A percentile compares a stretch with the other conserved stretches of the same genome.
These are phyloP conservation scores for Hemiprocne comata DNA, from an alignment of 2,113 vertebrate genomes.

Conservation along the genomic window DNA sequence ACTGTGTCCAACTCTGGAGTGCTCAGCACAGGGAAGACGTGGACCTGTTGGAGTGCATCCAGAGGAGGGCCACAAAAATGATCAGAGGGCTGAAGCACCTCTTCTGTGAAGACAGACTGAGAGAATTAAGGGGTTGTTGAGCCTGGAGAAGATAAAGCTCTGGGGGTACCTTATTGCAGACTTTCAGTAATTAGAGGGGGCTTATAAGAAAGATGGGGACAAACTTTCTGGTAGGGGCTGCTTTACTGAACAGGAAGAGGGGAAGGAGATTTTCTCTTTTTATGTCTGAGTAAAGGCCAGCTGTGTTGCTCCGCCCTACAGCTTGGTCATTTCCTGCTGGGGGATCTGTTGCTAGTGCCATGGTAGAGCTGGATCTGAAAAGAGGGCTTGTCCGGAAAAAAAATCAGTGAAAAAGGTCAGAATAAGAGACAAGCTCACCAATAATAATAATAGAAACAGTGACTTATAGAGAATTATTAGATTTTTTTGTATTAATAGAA, in stretches of 20 bases:
- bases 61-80: not conserved
- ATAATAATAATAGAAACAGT: not conserved
- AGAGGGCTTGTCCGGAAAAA: not conserved
- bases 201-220: no score
- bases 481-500: not conserved
- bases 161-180: fast-evolving
- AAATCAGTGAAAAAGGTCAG: not conserved
- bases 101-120: not conserved
- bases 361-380: not conserved
- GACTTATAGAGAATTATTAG: not conserved
- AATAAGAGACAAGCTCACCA: not conserved
- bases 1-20: not conserved
- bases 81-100: not conserved
- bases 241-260: not conserved
- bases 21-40: not conserved
- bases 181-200: not conserved
- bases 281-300: not conserved
- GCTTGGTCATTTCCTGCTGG: not conserved
- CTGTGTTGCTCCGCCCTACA: not conserved
- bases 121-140: not conserved
- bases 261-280: not conserved
- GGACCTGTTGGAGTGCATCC: not conserved
- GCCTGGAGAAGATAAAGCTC: not conserved
- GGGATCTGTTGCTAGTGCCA: not conserved
- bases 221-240: no score